A percentile compares a stretch with the other conserved stretches of the same genome.
These are phyloP conservation scores for Thalpophila matura DNA, from an alignment of 2,888 invertebrate species.

Conservation along the genomic window DNA sequence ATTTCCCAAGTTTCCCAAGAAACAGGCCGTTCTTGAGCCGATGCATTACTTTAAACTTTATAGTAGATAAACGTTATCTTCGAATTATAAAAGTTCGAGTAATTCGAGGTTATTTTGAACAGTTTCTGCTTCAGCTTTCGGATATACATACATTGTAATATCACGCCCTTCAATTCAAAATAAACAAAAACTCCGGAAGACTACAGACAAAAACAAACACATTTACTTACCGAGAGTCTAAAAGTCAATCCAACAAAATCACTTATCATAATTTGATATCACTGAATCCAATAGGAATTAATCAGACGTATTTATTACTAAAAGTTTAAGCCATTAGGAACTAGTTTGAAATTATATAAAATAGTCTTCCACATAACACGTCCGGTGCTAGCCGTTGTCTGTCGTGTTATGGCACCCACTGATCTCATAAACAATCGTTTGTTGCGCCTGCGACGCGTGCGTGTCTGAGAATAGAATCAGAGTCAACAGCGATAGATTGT, in stretches of 20 bases:
- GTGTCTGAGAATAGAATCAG: conserved; percentile 34
- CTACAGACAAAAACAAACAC: neutral
- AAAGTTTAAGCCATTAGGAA: too few species aligned
- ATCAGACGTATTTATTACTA: too few species aligned
- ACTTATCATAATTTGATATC: conserved; percentile 16
- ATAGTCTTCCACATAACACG: conserved; percentile 18
- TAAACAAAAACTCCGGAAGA: conserved; percentile 14
- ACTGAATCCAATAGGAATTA: conserved; percentile 17
- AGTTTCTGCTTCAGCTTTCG: too few species aligned
- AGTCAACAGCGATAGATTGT: conserved; percentile 9
- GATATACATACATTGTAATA: neutral
- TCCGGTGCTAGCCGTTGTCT: conserved; percentile 21
- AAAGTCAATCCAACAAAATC: conserved; percentile 47
- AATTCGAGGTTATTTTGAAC: too few species aligned
- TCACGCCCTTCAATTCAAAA: neutral
- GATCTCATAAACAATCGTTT: conserved; percentile 42
- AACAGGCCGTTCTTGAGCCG: too few species aligned
- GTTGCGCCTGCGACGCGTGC: conserved; percentile 47
- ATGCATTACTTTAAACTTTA: too few species aligned
- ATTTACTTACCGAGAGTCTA: conserved; percentile 31
- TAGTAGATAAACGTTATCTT: too few species aligned
- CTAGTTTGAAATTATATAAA: neutral
- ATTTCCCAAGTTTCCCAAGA: too few species aligned
- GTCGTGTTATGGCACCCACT: conserved; percentile 43
- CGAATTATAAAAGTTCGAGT: too few species aligned